Evolutionary conservation across 2,797 vertebrate species (phyloP), one percentile per base, ranked within the genome.

Genomic region (Falco peregrinus): DNA sequence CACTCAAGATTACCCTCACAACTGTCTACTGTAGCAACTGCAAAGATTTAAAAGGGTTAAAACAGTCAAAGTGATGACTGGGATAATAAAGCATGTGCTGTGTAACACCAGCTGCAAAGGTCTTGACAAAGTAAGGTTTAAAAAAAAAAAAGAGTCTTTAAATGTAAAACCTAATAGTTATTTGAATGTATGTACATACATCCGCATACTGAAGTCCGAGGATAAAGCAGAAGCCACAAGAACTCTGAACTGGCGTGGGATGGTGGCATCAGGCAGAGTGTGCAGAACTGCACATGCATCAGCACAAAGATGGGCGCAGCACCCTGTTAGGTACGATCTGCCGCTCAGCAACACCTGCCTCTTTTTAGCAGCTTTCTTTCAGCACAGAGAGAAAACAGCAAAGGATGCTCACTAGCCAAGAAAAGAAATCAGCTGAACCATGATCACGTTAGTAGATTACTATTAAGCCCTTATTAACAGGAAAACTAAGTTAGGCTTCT

Each of bases 381-480:
- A 1, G 78, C n/a, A 45, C 1, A 2, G 43, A 39, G 43, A 41
- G 39, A 41, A 80, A 91, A 54, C 0, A 47, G 57, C 0, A 0
- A 84, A 9, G 4, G 63, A 65, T 2, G 4, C 26, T 5, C 16
- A 22, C 25, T 5, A 33, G 54, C 47, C 70, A 56, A 68, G 60
- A 45, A 81, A n/a, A 64, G 75, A 41, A 65, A 87, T 9, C 78
- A 93, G 76, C 64, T 67, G 53, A 87, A 33, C 31, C 29, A 12
- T 0, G 7, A 1, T 19, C 59, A 56, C 2, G 3, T 18, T 28
- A 53, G 51, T 2, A 45, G 41, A 35, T n/a, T 47, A 37, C 56
- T 77, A 68, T 28, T 35, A 70, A 64, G 43, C 53, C 16, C 12
- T 77, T 75, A 47, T 64, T 57, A 74, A 41, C 61, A 48, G 31